Conservation (phyloP, 92 coral and sea anemone species). For the Meandrina meandrites region DNA sequence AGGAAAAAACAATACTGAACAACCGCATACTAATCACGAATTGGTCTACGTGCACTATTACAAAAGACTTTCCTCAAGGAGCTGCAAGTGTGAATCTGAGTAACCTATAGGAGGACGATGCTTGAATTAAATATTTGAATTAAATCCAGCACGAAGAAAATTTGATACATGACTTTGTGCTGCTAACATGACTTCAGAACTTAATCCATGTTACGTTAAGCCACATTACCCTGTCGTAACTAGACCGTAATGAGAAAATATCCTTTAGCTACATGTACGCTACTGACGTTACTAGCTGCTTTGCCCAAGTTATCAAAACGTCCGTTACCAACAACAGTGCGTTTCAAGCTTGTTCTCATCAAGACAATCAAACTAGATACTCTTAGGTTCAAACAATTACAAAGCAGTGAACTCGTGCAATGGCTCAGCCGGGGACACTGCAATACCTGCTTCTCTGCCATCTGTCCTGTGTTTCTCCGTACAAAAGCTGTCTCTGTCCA, state of each 20-base stretch:
- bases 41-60: too few relatives aligned
- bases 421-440: background rate
- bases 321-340: background rate
- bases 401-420: background rate
- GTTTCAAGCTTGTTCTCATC: background rate
- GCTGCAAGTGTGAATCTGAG: too few relatives aligned
- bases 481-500: conserved; percentile 88
- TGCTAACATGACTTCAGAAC: too few relatives aligned
- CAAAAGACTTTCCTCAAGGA: too few relatives aligned
- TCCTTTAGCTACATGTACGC: too few relatives aligned
- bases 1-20: background rate
- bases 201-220: background rate
- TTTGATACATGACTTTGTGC: too few relatives aligned
- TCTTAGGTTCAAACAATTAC: background rate
- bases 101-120: too few relatives aligned
- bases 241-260: too few relatives aligned
- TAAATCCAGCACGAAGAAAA: background rate
- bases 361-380: background rate
- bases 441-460: conserved; percentile 95
- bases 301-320: too few relatives aligned
- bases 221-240: background rate
- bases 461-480: conserved; percentile 96
- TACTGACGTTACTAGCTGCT: too few relatives aligned
- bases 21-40: too few relatives aligned
- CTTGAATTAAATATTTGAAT: background rate